A percentile compares a stretch with the other conserved stretches of the same genome.
Evolutionary conservation across 2,113 vertebrate genomes (phyloP).

Genomic region (Fulmarus glacialis): DNA sequence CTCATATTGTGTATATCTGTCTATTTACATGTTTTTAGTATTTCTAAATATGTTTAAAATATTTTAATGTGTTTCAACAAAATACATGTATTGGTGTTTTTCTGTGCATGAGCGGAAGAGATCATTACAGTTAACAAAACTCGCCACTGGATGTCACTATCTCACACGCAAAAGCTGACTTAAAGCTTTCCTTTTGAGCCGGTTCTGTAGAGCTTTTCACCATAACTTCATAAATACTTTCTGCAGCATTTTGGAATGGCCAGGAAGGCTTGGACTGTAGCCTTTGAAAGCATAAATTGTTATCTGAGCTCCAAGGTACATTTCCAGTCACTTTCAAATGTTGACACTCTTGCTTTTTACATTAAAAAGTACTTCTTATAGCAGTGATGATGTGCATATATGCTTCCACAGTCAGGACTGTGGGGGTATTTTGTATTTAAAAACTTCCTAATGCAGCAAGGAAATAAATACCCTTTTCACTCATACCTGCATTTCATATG

Average conservation of each 20-base stretch:
- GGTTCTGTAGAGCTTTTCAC: not conserved
- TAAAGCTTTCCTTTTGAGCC: not conserved
- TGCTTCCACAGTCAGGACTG: not conserved
- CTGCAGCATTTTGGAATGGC: not conserved
- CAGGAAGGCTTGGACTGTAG: not conserved
- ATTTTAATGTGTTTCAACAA: not conserved
- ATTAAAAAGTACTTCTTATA: not conserved
- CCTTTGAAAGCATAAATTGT: not conserved
- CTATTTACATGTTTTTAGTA: not conserved
- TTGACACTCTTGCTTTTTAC: not conserved
- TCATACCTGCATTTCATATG: not conserved
- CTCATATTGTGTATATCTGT: not conserved
- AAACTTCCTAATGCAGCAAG: not conserved
- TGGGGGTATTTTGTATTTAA: not conserved
- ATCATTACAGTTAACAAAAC: not conserved
- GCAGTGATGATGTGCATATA: not conserved
- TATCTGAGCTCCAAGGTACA: not conserved
- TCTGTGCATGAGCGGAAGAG: not conserved
- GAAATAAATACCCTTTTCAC: accelerated
- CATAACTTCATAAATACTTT: not conserved
- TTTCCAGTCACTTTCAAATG: not conserved
- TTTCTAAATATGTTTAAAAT: not conserved
- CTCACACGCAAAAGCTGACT: not conserved
- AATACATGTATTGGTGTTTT: not conserved
- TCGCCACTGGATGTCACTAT: constrained; percentile 4